Conservation (phyloP, 2,888 invertebrate genomes). For the Frankliniella fusca region DNA sequence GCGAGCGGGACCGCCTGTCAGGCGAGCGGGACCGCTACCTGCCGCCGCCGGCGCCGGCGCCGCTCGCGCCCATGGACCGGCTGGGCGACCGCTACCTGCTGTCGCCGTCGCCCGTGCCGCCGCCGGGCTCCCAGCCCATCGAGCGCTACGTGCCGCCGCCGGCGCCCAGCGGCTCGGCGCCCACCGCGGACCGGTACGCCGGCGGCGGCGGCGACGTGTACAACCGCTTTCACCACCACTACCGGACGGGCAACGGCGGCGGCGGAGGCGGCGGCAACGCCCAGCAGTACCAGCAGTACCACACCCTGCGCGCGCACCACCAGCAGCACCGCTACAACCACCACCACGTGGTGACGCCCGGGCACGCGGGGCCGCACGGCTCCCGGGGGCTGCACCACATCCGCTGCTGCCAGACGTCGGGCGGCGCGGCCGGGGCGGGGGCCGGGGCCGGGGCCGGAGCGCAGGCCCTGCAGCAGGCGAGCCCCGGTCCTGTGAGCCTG, state of each 20-base stretch:
- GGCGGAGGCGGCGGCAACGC: neutral
- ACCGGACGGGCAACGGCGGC: conserved; percentile 3
- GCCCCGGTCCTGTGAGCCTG: neutral
- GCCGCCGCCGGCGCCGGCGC: conserved; percentile 65
- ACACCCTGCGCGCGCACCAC: conserved; percentile 16
- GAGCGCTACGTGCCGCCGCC: conserved; percentile 1
- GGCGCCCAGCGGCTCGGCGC: conserved; percentile 1
- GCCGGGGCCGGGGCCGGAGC: neutral
- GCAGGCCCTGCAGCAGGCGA: neutral
- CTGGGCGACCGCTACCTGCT: conserved; percentile 33
- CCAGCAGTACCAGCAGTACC: conserved; percentile 20
- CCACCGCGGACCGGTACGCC: neutral
- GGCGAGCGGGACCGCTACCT: conserved; percentile 53
- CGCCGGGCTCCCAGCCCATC: conserved; percentile 15
- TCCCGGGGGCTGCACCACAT: conserved; percentile 9
- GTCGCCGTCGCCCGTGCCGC: conserved; percentile 25
- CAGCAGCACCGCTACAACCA: conserved; percentile 16
- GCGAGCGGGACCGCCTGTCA: conserved; percentile 41
- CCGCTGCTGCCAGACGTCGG: conserved; percentile 4
- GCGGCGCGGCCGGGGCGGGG: neutral
- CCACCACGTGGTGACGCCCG: conserved; percentile 8
- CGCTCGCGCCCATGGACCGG: conserved; percentile 42
- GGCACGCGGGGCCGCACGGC: neutral
- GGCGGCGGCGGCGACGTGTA: conserved; percentile 10
- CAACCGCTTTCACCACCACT: conserved; percentile 22